Evolutionary conservation across 2,888 invertebrate genomes (phyloP), one percentile per base, ranked within the genome.

Genomic region (Anorthoa munda): DNA sequence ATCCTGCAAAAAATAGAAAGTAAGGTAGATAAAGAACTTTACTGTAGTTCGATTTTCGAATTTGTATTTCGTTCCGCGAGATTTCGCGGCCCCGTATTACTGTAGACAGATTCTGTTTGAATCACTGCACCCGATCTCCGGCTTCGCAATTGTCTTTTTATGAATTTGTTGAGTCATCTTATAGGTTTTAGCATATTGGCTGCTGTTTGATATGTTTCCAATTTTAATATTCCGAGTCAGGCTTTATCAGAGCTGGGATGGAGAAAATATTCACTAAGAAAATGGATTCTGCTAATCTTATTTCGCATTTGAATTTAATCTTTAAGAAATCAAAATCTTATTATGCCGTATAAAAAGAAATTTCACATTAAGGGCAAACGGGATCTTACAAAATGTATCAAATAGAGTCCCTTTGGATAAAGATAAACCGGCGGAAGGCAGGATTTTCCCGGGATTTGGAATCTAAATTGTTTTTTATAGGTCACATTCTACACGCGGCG

Each of bases 381-480:
- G 78, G 72, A 82, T 84, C 86, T 86, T 84, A 86, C 87, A 83
- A 87, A 91, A 88, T 87, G 90, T 90, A 90, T 90, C 90, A 90
- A 92, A 91, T 90, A 88, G 88, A 91, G 90, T 90, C 90, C 89
- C 90, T 89, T 89, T 86, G 87, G 90, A 91, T 92, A 90, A 91
- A 89, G 91, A 91, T 92, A 92, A 92, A 90, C 90, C 88, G 83
- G 81, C 84, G 86, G 86, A 90, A 90, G 88, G 89, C 88, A 86
- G 90, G 91, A 90, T 91, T 92, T 91, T 86, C 82, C 80, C 81
- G 88, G 90, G 93, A 92, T 93, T 92, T 89, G 81, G 86, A 86
- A 82, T 87, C 88, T 83, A 89, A 91, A 93, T 93, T 91, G 92
- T 92, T 92, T 92, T 89, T 88, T 90, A 79, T 87, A 79, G 84